Conservation (phyloP, 1,140 invertebrate genomes). For the Geopemphigus sp. region DNA sequence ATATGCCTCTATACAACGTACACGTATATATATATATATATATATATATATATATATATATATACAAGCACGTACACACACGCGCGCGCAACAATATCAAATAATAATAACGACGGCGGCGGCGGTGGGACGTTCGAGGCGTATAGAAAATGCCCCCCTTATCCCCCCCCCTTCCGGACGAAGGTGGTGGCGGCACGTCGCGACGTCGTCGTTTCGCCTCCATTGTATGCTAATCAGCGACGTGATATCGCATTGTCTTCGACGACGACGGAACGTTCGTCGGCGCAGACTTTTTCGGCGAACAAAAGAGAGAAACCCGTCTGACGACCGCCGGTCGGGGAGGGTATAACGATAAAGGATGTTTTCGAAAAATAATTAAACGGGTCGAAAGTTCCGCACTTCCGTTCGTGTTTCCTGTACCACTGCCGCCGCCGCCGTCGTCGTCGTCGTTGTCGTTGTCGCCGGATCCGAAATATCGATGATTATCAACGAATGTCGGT, state of each 20-base stretch:
- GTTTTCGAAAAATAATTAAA: constrained; percentile 8
- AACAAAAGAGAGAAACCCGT: constrained; percentile 14
- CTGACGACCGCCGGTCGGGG: not conserved
- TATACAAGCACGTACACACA: too few species aligned
- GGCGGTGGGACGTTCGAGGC: too few species aligned
- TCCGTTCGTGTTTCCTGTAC: not conserved
- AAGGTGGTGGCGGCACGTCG: constrained; percentile 1
- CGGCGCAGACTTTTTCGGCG: constrained; percentile 3
- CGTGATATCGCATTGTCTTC: constrained; percentile 19
- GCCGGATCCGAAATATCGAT: too few species aligned
- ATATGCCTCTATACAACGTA: too few species aligned
- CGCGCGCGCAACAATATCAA: not conserved
- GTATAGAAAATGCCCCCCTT: not conserved
- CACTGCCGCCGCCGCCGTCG: not conserved
- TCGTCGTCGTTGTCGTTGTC: too few species aligned
- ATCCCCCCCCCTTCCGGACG: too few species aligned
- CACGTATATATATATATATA: too few species aligned
- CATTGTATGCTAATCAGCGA: constrained; percentile 27
- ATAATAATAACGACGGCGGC: too few species aligned
- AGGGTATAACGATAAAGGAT: not conserved
- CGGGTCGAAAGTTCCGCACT: constrained; percentile 22
- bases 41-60: too few species aligned
- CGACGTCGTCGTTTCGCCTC: constrained; percentile 18
- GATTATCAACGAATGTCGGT: too few species aligned
- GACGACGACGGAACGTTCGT: constrained; percentile 1